Evolutionary conservation across 2,888 invertebrate species (phyloP).

Genomic region (Zonitis immaculata): DNA sequence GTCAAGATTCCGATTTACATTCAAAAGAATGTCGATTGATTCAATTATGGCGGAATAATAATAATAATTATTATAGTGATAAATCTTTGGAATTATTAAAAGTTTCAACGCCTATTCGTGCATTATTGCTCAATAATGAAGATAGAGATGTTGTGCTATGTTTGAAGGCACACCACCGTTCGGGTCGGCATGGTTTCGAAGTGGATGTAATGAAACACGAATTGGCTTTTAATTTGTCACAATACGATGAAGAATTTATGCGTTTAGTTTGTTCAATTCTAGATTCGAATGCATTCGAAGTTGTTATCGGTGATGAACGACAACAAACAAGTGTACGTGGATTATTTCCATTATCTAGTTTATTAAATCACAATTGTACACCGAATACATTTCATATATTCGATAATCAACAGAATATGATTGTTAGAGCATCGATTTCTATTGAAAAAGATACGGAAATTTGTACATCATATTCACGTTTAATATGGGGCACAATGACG

Average conservation of each 20-base stretch:
- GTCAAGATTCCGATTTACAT: conserved; percentile 58
- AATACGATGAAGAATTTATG: conserved; percentile 57
- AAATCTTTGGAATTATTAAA: conserved; percentile 36
- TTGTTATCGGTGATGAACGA: conserved; percentile 45
- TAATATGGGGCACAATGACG: conserved; percentile 64
- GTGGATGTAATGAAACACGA: conserved; percentile 52
- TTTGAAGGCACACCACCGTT: conserved; percentile 54
- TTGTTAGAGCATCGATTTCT: conserved; percentile 55
- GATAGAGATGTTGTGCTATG: conserved; percentile 52
- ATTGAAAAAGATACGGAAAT: conserved; percentile 61
- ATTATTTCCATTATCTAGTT: conserved; percentile 61
- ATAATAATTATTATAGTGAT: conserved; percentile 37
- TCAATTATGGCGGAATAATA: conserved; percentile 52
- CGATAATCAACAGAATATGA: conserved; percentile 55
- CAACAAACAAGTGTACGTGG: conserved; percentile 52
- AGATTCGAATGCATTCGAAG: conserved; percentile 68
- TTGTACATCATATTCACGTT: conserved; percentile 61
- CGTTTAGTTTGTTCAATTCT: conserved; percentile 56
- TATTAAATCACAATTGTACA: conserved; percentile 66
- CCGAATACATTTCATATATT: conserved; percentile 64
- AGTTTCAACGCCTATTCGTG: conserved; percentile 49
- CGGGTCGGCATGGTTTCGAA: conserved; percentile 54
- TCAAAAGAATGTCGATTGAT: conserved; percentile 61
- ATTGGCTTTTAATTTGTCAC: conserved; percentile 50
- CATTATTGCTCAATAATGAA: conserved; percentile 46